Conservation (phyloP, 2,888 invertebrate species). For the Argynnis bischoffii region DNA sequence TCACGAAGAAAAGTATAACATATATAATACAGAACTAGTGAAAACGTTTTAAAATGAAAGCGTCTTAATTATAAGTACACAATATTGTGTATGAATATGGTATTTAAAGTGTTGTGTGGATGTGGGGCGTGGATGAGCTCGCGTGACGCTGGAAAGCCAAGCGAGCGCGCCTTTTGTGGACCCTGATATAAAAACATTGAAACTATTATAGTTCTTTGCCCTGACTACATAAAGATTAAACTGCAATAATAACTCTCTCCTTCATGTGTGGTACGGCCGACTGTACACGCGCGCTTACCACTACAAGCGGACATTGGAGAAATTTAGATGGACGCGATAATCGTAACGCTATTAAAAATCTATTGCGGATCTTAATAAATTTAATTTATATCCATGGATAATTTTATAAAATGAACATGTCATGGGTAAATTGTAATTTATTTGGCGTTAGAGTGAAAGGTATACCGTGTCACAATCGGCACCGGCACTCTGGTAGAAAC, state of each 20-base stretch:
- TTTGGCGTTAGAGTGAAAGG: too few species aligned
- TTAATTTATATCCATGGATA: slow-evolving; percentile 46
- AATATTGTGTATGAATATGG: slow-evolving; percentile 47
- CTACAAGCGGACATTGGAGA: slow-evolving; percentile 45
- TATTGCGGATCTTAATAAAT: slow-evolving; percentile 48
- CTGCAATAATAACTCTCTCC: slow-evolving; percentile 18
- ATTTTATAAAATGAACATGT: slow-evolving; percentile 39
- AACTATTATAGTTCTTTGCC: slow-evolving; percentile 22
- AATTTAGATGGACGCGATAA: slow-evolving; percentile 53
- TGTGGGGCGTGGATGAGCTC: slow-evolving; percentile 47
- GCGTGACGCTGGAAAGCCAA: slow-evolving; percentile 48
- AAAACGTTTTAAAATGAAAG: slow-evolving; percentile 42
- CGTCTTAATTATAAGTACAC: slow-evolving; percentile 44
- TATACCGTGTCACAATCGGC: too few species aligned
- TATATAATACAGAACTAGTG: slow-evolving; percentile 37
- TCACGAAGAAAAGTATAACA: slow-evolving; percentile 33
- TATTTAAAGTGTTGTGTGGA: slow-evolving; percentile 51
- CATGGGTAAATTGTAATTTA: slow-evolving; percentile 26
- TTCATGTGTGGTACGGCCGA: background rate
- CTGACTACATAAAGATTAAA: slow-evolving; percentile 28
- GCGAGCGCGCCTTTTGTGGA: slow-evolving; percentile 30
- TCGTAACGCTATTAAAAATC: slow-evolving; percentile 50
- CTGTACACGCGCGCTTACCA: slow-evolving; percentile 32
- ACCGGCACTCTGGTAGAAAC: too few species aligned
- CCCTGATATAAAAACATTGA: slow-evolving; percentile 22